Conservation (phyloP, 1,140 invertebrate genomes). For the Trachelipus rathkii region DNA sequence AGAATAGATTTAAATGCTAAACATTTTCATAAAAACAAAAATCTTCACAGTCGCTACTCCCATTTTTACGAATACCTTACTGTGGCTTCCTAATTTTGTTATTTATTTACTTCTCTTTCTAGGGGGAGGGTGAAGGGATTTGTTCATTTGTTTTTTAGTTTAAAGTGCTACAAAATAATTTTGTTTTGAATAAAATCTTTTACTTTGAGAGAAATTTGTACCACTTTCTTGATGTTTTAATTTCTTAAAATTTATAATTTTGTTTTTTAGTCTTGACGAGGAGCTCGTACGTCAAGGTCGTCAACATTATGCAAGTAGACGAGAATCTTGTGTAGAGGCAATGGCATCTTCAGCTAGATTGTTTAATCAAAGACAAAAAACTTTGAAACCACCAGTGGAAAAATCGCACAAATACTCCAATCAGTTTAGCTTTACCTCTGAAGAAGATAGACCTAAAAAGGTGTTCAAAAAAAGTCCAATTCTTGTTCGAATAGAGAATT, state of each 20-base stretch:
- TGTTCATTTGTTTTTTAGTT: too few relatives aligned
- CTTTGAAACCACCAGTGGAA: not conserved
- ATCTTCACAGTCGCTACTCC: too few relatives aligned
- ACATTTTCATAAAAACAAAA: too few relatives aligned
- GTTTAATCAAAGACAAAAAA: slow-evolving; percentile 19
- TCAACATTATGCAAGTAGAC: slow-evolving; percentile 37
- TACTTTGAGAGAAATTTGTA: too few relatives aligned
- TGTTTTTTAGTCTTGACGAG: slow-evolving; percentile 34
- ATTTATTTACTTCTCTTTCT: too few relatives aligned
- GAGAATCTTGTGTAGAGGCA: slow-evolving; percentile 36
- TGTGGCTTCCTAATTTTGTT: too few relatives aligned
- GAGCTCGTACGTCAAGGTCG: slow-evolving; percentile 39
- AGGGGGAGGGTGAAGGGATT: too few relatives aligned
- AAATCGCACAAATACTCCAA: not conserved
- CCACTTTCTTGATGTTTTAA: not conserved
- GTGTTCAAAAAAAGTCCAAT: not conserved
- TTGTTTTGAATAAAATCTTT: too few relatives aligned
- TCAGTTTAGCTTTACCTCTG: not conserved
- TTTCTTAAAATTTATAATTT: not conserved
- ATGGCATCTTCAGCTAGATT: slow-evolving; percentile 28
- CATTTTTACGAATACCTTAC: too few relatives aligned
- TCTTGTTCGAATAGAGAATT: not conserved
- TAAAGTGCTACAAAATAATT: too few relatives aligned
- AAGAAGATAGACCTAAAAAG: not conserved
- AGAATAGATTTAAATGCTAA: too few relatives aligned